Percentiles rank a stretch among this genome's conserved stretches.
phyloP scores from a whole-genome alignment of 2,113 vertebrate species.

The Dasyurus viverrinus region DNA sequence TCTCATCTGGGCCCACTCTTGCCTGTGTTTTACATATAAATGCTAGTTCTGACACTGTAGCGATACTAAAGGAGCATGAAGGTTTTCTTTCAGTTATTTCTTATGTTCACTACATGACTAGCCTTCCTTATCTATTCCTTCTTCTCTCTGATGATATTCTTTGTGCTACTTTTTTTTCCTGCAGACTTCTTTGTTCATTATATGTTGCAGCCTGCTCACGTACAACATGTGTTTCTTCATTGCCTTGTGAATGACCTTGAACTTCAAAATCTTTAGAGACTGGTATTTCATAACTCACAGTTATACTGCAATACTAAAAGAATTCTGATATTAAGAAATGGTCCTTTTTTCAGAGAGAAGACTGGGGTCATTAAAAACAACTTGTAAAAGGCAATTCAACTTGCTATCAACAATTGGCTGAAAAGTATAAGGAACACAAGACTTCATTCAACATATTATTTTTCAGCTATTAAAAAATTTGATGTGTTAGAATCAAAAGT shows the following conservation, averaged over 20 bases:
- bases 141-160: not conserved
- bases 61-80: not conserved
- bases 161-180: not conserved
- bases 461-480: not conserved
- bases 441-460: not conserved
- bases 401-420: not conserved
- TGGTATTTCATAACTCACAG: not conserved
- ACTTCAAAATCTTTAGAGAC: not conserved
- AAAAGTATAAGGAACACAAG: not conserved
- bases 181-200: not conserved
- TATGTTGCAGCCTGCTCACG: not conserved
- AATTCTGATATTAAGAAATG: not conserved
- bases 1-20: not conserved
- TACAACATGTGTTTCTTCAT: not conserved
- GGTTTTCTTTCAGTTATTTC: not conserved
- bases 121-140: not conserved
- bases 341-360: not conserved
- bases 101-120: not conserved
- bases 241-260: not conserved
- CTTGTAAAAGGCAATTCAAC: not conserved
- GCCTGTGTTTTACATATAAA: not conserved
- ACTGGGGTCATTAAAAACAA: not conserved
- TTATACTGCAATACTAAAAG: not conserved
- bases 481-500: not conserved
- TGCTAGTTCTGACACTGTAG: not conserved